phyloP scores from a whole-genome alignment of 2,113 vertebrate species.

The Alouatta palliata region DNA sequence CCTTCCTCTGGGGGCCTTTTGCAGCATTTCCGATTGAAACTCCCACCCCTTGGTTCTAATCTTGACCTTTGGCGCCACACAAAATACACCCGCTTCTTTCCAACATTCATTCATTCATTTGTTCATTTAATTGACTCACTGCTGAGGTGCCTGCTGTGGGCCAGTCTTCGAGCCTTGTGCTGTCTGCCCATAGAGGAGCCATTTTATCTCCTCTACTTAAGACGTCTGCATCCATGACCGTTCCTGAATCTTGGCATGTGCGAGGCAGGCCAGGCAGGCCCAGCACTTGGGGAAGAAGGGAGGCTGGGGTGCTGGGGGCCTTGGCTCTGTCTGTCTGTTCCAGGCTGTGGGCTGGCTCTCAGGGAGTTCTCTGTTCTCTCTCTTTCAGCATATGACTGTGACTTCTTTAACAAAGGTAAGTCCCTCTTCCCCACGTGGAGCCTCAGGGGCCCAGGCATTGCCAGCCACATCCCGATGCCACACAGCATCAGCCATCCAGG shows the following conservation, averaged over 20 bases:
- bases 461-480: background rate
- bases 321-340: background rate
- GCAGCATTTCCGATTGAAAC: background rate
- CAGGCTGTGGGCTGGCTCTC: background rate
- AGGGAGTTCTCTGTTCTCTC: conserved; percentile 63
- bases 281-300: background rate
- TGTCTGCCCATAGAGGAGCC: background rate
- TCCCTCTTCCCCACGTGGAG: background rate
- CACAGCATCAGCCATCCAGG: background rate
- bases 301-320: background rate
- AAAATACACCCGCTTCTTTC: background rate
- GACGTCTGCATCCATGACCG: background rate
- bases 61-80: background rate
- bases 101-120: background rate
- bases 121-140: background rate
- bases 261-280: background rate
- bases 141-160: background rate
- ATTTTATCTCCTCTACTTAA: background rate
- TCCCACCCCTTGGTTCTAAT: background rate
- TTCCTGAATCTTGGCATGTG: background rate
- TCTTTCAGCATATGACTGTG: conserved; percentile 96
- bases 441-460: background rate
- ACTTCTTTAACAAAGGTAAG: conserved; percentile 99
- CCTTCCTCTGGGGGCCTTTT: background rate
- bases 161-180: background rate